Evolutionary conservation across 2,113 vertebrate genomes (phyloP).

Genomic region (Bufo bufo): DNA sequence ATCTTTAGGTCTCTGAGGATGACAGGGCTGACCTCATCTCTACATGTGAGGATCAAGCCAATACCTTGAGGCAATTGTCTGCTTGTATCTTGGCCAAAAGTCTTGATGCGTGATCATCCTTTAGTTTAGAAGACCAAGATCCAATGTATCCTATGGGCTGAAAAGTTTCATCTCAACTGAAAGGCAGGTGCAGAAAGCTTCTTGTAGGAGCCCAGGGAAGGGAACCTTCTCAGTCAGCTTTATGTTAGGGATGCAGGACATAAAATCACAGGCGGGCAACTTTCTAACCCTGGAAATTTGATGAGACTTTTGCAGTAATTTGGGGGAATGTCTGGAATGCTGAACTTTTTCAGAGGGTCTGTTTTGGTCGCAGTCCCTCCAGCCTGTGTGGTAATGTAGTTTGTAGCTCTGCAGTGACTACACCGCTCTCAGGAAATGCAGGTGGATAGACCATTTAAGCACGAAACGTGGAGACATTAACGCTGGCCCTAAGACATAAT

Average conservation of each 20-base stretch:
- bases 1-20: no score
- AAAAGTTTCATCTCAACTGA: not conserved
- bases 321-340: slow-evolving; percentile 46
- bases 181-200: slow-evolving; percentile 1
- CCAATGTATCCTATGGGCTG: not conserved
- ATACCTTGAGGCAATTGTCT: not conserved
- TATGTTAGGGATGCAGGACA: not conserved
- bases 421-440: slow-evolving; percentile 21
- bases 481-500: not conserved
- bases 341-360: slow-evolving; percentile 25
- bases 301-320: slow-evolving; percentile 40
- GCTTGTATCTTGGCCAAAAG: no score
- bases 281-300: slow-evolving; percentile 27
- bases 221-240: not conserved
- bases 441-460: not conserved
- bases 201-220: not conserved
- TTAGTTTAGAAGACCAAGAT: not conserved
- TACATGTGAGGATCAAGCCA: not conserved
- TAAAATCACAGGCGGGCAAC: not conserved
- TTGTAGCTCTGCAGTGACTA: slow-evolving; percentile 17
- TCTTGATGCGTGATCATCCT: not conserved
- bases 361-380: not conserved
- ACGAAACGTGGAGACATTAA: not conserved
- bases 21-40: no score
- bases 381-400: slow-evolving; percentile 7